Evolutionary conservation across 2,888 invertebrate species (phyloP).

Genomic region (Ochropacha duplaris): DNA sequence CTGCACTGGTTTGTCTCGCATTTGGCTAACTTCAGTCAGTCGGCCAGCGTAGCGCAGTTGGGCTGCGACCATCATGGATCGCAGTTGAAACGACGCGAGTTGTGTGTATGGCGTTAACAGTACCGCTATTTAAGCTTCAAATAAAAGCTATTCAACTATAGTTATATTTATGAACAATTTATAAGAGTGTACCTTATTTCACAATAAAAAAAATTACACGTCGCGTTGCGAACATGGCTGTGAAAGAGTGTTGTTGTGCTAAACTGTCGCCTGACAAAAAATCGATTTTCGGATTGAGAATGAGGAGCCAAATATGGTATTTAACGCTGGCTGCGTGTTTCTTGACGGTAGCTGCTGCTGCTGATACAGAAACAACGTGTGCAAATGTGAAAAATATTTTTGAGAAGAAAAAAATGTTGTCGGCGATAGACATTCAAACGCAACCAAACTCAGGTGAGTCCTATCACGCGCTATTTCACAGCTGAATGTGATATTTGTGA

Average conservation of each 20-base stretch:
- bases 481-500: slow-evolving; percentile 56
- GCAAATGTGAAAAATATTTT: slow-evolving; percentile 77
- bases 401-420: slow-evolving; percentile 77
- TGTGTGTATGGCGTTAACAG: slow-evolving; percentile 46
- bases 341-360: slow-evolving; percentile 57
- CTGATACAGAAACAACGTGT: slow-evolving; percentile 73
- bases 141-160: slow-evolving; percentile 36
- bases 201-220: slow-evolving; percentile 35
- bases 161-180: slow-evolving; percentile 49
- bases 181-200: slow-evolving; percentile 45
- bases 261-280: slow-evolving; percentile 78
- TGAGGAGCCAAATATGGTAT: slow-evolving; percentile 74
- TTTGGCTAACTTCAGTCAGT: slow-evolving; percentile 60
- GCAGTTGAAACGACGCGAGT: slow-evolving; percentile 62
- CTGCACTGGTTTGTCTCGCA: slow-evolving; percentile 24
- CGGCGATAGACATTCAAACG: slow-evolving; percentile 72
- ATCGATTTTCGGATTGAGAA: slow-evolving; percentile 80
- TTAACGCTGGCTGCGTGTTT: slow-evolving; percentile 68
- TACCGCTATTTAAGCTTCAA: slow-evolving; percentile 45
- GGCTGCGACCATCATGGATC: slow-evolving; percentile 75
- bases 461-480: slow-evolving; percentile 48
- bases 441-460: slow-evolving; percentile 80
- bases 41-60: slow-evolving; percentile 47
- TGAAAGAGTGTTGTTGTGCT: slow-evolving; percentile 78
- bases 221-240: slow-evolving; percentile 63